Evolutionary conservation across 1,140 invertebrate genomes (phyloP).

Genomic region (Brachionus rotundiformis): DNA sequence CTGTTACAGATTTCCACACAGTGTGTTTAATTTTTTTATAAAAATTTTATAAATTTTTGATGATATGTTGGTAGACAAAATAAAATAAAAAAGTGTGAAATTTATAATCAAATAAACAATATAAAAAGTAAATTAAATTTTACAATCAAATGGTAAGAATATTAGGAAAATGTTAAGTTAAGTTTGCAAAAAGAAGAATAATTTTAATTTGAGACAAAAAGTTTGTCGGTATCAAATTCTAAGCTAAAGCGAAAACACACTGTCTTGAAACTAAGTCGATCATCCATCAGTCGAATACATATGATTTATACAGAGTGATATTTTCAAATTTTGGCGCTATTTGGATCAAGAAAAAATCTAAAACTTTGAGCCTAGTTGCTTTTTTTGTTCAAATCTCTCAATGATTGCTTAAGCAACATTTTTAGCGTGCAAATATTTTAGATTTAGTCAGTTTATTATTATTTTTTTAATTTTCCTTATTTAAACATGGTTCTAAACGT

Average conservation of each 20-base stretch:
- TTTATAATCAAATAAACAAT: too few species aligned
- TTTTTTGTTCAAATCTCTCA: neutral
- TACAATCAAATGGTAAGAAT: too few species aligned
- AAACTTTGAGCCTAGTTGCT: constrained; percentile 24
- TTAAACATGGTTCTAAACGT: constrained; percentile 27
- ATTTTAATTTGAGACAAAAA: neutral
- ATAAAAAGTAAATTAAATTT: too few species aligned
- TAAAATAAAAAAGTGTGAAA: too few species aligned
- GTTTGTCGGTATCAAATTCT: neutral
- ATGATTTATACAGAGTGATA: neutral
- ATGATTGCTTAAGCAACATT: neutral
- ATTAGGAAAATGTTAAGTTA: neutral
- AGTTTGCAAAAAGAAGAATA: neutral
- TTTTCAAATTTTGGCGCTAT: constrained; percentile 24
- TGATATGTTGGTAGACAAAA: too few species aligned
- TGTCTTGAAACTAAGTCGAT: neutral
- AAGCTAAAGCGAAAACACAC: neutral
- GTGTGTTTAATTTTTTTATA: too few species aligned
- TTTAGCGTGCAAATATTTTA: constrained; percentile 47
- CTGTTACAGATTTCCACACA: too few species aligned
- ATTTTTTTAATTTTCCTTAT: constrained; percentile 34
- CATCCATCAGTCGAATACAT: neutral
- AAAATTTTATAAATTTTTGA: too few species aligned
- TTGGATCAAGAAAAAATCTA: neutral
- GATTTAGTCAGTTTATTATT: constrained; percentile 37